phyloP scores from a whole-genome alignment of 2,888 invertebrate genomes.

The Malthinus flaveolus region DNA sequence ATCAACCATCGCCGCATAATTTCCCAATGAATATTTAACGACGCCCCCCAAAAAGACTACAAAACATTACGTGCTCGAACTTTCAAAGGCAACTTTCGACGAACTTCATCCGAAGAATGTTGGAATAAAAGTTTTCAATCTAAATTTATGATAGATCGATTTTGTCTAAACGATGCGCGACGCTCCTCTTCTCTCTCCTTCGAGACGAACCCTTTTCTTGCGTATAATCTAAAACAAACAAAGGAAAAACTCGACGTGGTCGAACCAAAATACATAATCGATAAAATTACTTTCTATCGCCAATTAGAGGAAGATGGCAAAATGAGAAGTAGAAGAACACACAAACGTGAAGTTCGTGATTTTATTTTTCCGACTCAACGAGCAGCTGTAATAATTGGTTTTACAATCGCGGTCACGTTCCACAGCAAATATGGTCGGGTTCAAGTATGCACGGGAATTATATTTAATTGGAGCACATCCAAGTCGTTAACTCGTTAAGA shows the following conservation, averaged over 20 bases:
- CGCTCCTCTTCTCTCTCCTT: too few relatives aligned
- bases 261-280: slow-evolving; percentile 19
- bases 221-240: neutral
- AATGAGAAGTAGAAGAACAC: too few relatives aligned
- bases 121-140: too few relatives aligned
- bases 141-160: too few relatives aligned
- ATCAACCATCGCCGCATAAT: too few relatives aligned
- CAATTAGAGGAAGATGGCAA: slow-evolving; percentile 7
- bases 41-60: too few relatives aligned
- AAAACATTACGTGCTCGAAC: too few relatives aligned
- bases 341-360: slow-evolving; percentile 19
- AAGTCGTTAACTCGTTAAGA: slow-evolving; percentile 18
- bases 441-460: slow-evolving; percentile 34
- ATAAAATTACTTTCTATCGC: slow-evolving; percentile 16
- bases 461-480: slow-evolving; percentile 34
- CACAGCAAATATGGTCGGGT: slow-evolving; percentile 27
- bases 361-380: slow-evolving; percentile 24
- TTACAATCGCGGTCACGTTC: slow-evolving; percentile 36
- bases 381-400: slow-evolving; percentile 31
- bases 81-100: too few relatives aligned
- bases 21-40: too few relatives aligned
- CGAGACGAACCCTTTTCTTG: too few relatives aligned
- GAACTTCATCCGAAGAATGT: too few relatives aligned
- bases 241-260: neutral
- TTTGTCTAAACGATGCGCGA: too few relatives aligned